These are phyloP conservation scores for Myotis myotis DNA, from an alignment of 2,797 vertebrate genomes.

Conservation along the genomic window DNA sequence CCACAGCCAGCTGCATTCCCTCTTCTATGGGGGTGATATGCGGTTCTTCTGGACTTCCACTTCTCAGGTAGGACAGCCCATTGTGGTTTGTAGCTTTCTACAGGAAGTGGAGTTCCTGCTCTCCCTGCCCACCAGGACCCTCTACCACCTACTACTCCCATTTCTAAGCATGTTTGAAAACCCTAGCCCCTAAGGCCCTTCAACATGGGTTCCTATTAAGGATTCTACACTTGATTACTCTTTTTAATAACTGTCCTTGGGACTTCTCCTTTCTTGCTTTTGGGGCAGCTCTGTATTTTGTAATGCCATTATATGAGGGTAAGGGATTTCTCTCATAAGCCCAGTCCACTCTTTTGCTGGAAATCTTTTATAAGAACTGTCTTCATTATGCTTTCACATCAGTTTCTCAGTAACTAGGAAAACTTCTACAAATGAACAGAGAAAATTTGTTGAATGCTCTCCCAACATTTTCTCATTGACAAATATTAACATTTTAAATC, in stretches of 20 bases:
- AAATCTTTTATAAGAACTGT: neutral
- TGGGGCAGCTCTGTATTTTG: neutral
- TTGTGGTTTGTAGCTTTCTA: fast-evolving
- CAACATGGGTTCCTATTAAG: neutral
- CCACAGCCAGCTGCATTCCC: neutral
- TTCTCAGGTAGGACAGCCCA: neutral
- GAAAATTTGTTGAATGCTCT: neutral
- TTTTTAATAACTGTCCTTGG: neutral
- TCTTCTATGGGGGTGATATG: fast-evolving
- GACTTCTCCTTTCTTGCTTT: neutral
- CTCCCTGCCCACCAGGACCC: too few species aligned
- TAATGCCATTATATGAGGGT: neutral
- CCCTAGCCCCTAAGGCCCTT: neutral
- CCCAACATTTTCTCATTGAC: neutral
- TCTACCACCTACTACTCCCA: fast-evolving
- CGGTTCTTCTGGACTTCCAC: neutral
- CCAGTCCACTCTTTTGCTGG: neutral
- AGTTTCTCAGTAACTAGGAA: neutral
- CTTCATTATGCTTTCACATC: neutral
- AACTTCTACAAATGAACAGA: neutral
- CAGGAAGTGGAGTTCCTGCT: neutral
- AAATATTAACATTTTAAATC: conserved; percentile 11
- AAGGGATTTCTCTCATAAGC: neutral
- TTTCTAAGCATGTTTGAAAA: neutral
- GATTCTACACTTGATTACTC: neutral